Evolutionary conservation across 1,140 invertebrate genomes (phyloP), one percentile per base, ranked within the genome.

Genomic region (Zelostemma sp.): DNA sequence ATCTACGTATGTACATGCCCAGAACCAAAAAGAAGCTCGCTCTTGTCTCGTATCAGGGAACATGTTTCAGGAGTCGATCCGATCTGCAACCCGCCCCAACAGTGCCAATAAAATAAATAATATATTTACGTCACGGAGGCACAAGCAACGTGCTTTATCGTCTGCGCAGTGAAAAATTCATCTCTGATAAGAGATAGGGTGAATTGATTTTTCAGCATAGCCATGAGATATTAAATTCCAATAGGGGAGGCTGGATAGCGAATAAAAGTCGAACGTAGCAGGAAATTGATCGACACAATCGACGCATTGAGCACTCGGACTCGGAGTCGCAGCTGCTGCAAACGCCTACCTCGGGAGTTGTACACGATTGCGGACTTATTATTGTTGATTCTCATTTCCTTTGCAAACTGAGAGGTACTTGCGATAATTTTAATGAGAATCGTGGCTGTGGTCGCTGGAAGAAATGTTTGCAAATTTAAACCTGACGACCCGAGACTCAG

Each of bases 1-100:
- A 45, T 50, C 41, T 50, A 35, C 41, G 17, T 2, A 9, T 17
- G 55, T 35, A 54, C 45, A 65, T 40, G 25, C 25, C 8, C 25
- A 55, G 45, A 16, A 51, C 45, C 64, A 57, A 68, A 72, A 67
- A 61, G 64, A 68, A 65, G 56, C 55, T 72, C 40, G 59, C 31
- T 11, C 48, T 68, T 66, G 67, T 72, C 64, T 57, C 5, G 47
- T 72, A 72, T 72, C 69, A 53, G 46, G 15, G 15, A 65, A 65
- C 63, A 58, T 72, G 56, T 72, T 57, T 43, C 61, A 33, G 50
- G 11, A 57, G 43, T 16, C 35, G 40, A 48, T 3, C 49, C 38
- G 25, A 33, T 55, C 53, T 65, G 57, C 62, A 28, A 28, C 3
- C 25, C 25, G 25, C 3, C 25, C 25, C 25, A 8, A 8, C 25